These are phyloP conservation scores for Hyla sarda DNA, from an alignment of 2,113 vertebrate genomes.

Conservation along the genomic window DNA sequence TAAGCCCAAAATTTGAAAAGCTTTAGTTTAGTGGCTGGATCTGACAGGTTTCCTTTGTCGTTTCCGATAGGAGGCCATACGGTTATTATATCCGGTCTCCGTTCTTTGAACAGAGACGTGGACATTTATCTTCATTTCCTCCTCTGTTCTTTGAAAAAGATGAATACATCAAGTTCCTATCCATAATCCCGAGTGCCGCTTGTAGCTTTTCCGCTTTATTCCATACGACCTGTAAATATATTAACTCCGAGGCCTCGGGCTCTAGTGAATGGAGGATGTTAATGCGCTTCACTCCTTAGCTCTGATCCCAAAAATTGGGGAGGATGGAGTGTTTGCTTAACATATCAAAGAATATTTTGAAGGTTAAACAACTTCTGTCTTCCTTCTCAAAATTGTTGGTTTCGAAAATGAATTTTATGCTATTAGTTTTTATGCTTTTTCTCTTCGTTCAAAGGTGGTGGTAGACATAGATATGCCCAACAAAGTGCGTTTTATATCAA, in stretches of 20 bases:
- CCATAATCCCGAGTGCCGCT: not conserved
- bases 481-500: not conserved
- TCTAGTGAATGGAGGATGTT: not conserved
- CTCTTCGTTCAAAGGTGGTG: not conserved
- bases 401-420: not conserved
- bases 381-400: not conserved
- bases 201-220: not conserved
- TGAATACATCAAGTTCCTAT: slow-evolving; percentile 4
- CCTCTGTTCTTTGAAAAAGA: not conserved
- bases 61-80: not conserved
- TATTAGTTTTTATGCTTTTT: not conserved
- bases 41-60: not conserved
- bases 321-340: not conserved
- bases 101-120: slow-evolving; percentile 3
- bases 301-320: not conserved
- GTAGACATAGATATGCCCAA: not conserved
- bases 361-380: not conserved
- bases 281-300: not conserved
- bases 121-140: slow-evolving; percentile 34
- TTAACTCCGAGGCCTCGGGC: not conserved
- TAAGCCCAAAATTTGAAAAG: not conserved
- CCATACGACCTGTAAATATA: slow-evolving; percentile 19
- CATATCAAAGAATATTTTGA: not conserved
- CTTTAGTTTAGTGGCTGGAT: not conserved
- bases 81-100: slow-evolving; percentile 11